These are phyloP conservation scores for Trisateles emortualis DNA, from an alignment of 2,888 invertebrate species.

Conservation along the genomic window DNA sequence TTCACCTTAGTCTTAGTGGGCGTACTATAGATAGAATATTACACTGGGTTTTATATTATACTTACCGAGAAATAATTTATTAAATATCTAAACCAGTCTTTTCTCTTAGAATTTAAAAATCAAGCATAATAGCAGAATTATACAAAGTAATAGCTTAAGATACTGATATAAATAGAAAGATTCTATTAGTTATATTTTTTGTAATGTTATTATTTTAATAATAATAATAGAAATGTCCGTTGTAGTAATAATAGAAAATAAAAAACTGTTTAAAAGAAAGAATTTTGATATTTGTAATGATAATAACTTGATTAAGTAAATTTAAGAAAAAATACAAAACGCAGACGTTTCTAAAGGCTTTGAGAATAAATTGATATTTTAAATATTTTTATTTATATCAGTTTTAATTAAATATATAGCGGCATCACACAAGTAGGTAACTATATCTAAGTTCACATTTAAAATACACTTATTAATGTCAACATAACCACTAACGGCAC, in stretches of 20 bases:
- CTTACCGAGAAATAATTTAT: constrained; percentile 60
- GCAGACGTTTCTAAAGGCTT: too few species aligned
- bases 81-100: constrained; percentile 79
- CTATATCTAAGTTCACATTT: constrained; percentile 17
- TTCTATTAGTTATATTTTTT: too few species aligned
- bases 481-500: constrained; percentile 56
- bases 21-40: constrained; percentile 27
- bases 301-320: too few species aligned
- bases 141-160: constrained; percentile 23
- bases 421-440: constrained; percentile 29
- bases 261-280: too few species aligned
- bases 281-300: too few species aligned
- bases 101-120: constrained; percentile 61
- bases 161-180: constrained; percentile 27
- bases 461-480: constrained; percentile 49
- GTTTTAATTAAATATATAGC: constrained; percentile 18
- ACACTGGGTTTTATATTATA: constrained; percentile 31
- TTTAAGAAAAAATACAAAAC: too few species aligned
- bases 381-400: constrained; percentile 21
- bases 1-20: constrained; percentile 5
- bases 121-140: constrained; percentile 32
- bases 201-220: too few species aligned
- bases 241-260: too few species aligned
- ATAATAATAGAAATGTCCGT: too few species aligned
- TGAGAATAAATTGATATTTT: background rate